Evolutionary conservation across 2,113 vertebrate species (phyloP), one percentile per base, ranked within the genome.

Genomic region (Grus americana): DNA sequence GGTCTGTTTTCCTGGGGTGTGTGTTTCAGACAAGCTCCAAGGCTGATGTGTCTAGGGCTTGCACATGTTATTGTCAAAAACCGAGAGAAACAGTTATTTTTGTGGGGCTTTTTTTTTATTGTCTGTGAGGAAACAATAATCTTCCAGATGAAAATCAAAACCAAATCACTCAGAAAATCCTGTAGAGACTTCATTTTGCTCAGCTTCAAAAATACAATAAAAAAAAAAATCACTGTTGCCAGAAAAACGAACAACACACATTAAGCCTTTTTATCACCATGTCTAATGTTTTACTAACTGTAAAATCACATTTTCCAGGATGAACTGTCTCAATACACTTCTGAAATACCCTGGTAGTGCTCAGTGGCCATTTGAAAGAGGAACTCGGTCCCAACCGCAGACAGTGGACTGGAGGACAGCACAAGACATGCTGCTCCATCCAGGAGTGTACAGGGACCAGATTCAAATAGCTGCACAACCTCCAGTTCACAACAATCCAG

Each of bases 301-400:
- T 95, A 91, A 97, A 97, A 96, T 95, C 95, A 87, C 66, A 95
- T 96, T 96, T 97, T 93, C 70, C 38, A 79, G 66, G 74, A 85
- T 76, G 58, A 96, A 93, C 54, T 91, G 54, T 91, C 86, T 79
- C 84, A 97, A 88, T 91, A 82, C n/a, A 54, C 22, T 88, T 91
- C 54, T 79, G 70, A 93, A 95, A 88, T 62, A 91, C 20, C 58
- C 70, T 81, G 12, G 20, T 27, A 73, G 42, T 27, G 8, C 26
- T 87, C 58, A 79, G 70, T 46, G 66, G 42, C 49, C 76, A 44
- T 59, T 46, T 87, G 62, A 84, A 89, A 87, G 55, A 93, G 22
- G 68, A 86, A 52, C 38, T 88, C n/a, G 54, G 54, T 84, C 76
- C 54, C 83, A 81, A 65, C 7, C 1, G 1, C 32, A 61, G 73